Conservation (phyloP, 2,797 vertebrate species). For the Pangasius mekongensis region DNA sequence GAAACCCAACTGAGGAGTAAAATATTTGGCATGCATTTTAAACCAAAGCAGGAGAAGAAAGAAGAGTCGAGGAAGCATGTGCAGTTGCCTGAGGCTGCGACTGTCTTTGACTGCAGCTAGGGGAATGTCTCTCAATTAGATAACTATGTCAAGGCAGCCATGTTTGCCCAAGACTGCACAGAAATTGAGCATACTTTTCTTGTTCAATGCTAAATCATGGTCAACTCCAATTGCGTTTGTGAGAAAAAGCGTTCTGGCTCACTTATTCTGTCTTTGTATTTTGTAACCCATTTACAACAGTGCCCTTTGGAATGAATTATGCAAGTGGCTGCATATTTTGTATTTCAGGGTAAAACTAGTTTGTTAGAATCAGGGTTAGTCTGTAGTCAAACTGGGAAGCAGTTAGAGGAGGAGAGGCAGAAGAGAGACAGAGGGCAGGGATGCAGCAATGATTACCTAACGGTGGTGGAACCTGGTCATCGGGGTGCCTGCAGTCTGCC, state of each 20-base stretch:
- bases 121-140: slow-evolving; percentile 65
- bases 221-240: slow-evolving; percentile 59
- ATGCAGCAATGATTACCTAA: slow-evolving; percentile 87
- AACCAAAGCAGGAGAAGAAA: slow-evolving; percentile 79
- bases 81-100: slow-evolving; percentile 84
- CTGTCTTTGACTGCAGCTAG: slow-evolving; percentile 76
- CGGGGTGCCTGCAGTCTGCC: slow-evolving; percentile 78
- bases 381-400: slow-evolving; percentile 78
- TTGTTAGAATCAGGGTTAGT: slow-evolving; percentile 71
- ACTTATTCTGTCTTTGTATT: slow-evolving; percentile 51
- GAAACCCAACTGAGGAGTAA: slow-evolving; percentile 70
- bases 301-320: slow-evolving; percentile 57
- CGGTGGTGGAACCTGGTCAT: slow-evolving; percentile 78
- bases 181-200: slow-evolving; percentile 69
- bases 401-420: slow-evolving; percentile 77
- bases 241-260: slow-evolving; percentile 67
- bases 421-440: slow-evolving; percentile 72
- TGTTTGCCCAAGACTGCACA: slow-evolving; percentile 66
- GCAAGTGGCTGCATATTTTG: slow-evolving; percentile 48
- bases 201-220: slow-evolving; percentile 67
- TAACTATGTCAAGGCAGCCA: slow-evolving; percentile 66
- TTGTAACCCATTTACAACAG: slow-evolving; percentile 56
- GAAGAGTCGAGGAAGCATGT: slow-evolving; percentile 85
- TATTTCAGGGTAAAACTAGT: slow-evolving; percentile 70
- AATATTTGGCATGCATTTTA: slow-evolving; percentile 77